Conservation (phyloP, 1,140 invertebrate genomes). For the Pinna nobilis region DNA sequence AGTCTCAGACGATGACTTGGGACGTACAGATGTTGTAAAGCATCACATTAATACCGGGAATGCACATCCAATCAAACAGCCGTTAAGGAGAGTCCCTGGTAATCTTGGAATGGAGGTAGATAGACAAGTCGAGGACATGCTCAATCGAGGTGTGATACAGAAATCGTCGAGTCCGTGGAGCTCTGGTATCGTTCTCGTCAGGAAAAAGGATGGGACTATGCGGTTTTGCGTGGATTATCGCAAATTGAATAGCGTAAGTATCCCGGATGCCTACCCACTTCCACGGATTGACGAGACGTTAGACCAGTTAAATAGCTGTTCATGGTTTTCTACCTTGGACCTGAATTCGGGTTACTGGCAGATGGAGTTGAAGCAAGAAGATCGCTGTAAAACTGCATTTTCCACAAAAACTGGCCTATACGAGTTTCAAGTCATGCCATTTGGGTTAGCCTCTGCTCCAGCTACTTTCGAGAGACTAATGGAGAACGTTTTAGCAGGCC, state of each 20-base stretch:
- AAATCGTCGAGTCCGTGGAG: neutral
- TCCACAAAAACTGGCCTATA: neutral
- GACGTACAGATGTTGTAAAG: conserved; percentile 6
- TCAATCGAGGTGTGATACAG: conserved; percentile 15
- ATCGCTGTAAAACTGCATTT: conserved; percentile 65
- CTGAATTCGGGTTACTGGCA: conserved; percentile 63
- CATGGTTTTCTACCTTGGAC: conserved; percentile 74
- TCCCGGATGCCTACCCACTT: too few relatives aligned
- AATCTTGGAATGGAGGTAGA: neutral
- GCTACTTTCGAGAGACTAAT: conserved; percentile 58
- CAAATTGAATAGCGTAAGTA: neutral
- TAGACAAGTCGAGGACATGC: neutral
- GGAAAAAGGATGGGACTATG: conserved; percentile 6
- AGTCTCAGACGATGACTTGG: neutral
- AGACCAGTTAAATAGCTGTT: too few relatives aligned
- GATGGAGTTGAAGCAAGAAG: conserved; percentile 32
- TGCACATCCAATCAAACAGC: conserved; percentile 2
- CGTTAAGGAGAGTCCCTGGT: neutral
- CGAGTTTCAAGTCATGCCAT: conserved; percentile 37
- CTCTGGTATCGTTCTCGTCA: neutral
- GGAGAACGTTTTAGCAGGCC: conserved; percentile 45
- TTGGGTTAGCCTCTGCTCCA: conserved; percentile 40
- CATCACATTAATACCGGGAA: conserved; percentile 11
- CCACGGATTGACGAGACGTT: too few relatives aligned
- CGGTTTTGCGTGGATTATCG: too few relatives aligned